These are phyloP conservation scores for Anolis carolinensis DNA, from an alignment of 2,113 vertebrate genomes.

Conservation along the genomic window DNA sequence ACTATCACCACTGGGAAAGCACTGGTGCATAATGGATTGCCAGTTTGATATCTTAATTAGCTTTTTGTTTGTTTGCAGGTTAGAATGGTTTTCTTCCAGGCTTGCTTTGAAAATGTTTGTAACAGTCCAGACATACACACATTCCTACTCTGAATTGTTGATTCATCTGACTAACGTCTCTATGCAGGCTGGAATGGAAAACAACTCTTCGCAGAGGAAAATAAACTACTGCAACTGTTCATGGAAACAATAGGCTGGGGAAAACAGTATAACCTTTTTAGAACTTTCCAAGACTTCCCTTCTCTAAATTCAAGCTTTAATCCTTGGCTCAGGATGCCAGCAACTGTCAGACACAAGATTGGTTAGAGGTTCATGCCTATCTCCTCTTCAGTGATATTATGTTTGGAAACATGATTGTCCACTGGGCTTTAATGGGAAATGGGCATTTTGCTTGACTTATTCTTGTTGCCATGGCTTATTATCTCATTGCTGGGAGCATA, in stretches of 20 bases:
- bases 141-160: neutral
- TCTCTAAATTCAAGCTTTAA: neutral
- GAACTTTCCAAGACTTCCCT: constrained; percentile 1
- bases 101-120: neutral
- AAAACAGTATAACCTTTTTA: neutral
- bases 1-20: neutral
- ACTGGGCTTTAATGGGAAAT: neutral
- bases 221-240: neutral
- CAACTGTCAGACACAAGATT: neutral
- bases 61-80: neutral
- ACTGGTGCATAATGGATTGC: accelerated
- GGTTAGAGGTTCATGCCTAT: neutral
- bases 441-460: neutral
- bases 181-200: constrained; percentile 32
- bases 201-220: constrained; percentile 6
- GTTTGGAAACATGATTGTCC: neutral
- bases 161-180: neutral
- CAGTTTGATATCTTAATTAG: neutral
- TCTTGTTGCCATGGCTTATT: neutral
- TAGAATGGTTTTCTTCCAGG: neutral
- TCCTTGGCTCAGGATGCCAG: neutral
- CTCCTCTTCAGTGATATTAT: neutral
- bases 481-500: neutral
- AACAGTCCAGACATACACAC: neutral
- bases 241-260: constrained; percentile 31